Conservation (phyloP, 1,140 invertebrate species). For the Cydia splendana region DNA sequence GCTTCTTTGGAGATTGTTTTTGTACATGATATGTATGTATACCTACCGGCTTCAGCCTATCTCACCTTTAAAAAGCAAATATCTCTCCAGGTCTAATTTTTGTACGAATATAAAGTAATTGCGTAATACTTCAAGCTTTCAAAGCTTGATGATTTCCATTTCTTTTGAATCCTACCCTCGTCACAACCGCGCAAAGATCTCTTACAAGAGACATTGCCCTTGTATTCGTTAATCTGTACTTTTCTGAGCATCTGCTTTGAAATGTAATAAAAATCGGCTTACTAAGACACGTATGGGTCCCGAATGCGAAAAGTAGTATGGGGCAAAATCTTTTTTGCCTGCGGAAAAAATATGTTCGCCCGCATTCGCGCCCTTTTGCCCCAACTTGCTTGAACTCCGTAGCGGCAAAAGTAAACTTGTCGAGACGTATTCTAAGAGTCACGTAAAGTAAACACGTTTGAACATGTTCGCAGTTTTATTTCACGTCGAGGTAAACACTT, state of each 20-base stretch:
- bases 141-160: constrained; percentile 14
- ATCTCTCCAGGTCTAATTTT: not conserved
- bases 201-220: constrained; percentile 42
- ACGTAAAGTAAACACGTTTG: constrained; percentile 48
- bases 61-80: not conserved
- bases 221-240: constrained; percentile 51
- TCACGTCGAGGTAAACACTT: constrained; percentile 51
- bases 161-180: constrained; percentile 9
- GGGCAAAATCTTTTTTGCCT: constrained; percentile 39
- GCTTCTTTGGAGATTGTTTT: not conserved
- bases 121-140: constrained; percentile 5
- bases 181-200: constrained; percentile 27
- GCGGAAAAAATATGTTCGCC: not conserved
- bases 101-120: not conserved
- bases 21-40: not conserved
- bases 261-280: constrained; percentile 66
- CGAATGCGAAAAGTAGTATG: constrained; percentile 46
- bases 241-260: constrained; percentile 55
- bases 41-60: no score
- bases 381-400: constrained; percentile 26
- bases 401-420: constrained; percentile 45
- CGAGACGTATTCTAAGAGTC: constrained; percentile 44
- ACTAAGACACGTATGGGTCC: constrained; percentile 50
- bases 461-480: constrained; percentile 58
- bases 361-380: constrained; percentile 22